Base-by-base conservation (phyloP, 2,797 vertebrate genomes). In the Anomalospiza imberbis region DNA sequence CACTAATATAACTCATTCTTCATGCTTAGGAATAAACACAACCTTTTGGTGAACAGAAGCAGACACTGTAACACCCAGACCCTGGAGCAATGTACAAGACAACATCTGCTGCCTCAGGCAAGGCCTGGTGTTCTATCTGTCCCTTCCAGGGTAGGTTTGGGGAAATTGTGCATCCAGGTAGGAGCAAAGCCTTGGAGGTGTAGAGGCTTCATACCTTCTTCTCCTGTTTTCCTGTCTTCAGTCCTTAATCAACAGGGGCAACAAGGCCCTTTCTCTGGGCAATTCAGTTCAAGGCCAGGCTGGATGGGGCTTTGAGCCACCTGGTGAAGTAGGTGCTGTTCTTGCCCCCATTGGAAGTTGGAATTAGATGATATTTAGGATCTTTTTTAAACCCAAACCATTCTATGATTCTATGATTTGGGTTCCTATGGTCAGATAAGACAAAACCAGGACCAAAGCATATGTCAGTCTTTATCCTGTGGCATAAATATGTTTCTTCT, bases 291-390 rank as follows among this genome's bases (percentile, higher is more conserved):
- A 47, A 47, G 47, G 8, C 10, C 6, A 25, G 13, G 21, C 21
- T 60, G 26, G 45, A 60, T 42, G 34, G 34, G 34, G 9, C 31
- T 78, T 72, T 78, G 60, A 78, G 31, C 13, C 34, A 15, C 26
- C 16, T 32, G 14, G 7, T 31, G n/a, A 28, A 26, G 17, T 4
- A 47, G 45, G 14, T 28, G 31, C 40, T 48, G 26, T 14, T 31
- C 16, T 16, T 60, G 5, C 2, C 11, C 11, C 13, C 18, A 7
- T 0, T 45, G 53, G 34, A 78, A 29, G 9, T 1, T 54, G 47
- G 22, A 42, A 60, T 13, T 15, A 10, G 60, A 17, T 25, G 4
- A 42, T 21, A 48, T 29, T 72, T 42, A 72, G 11, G 4, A 22
- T 12, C 10, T 11, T 53, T 84, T 72, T 58, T 55, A 9, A 47